Conservation (phyloP, 92 coral and sea anemone species). For the Umimayanthus chanpuru region DNA sequence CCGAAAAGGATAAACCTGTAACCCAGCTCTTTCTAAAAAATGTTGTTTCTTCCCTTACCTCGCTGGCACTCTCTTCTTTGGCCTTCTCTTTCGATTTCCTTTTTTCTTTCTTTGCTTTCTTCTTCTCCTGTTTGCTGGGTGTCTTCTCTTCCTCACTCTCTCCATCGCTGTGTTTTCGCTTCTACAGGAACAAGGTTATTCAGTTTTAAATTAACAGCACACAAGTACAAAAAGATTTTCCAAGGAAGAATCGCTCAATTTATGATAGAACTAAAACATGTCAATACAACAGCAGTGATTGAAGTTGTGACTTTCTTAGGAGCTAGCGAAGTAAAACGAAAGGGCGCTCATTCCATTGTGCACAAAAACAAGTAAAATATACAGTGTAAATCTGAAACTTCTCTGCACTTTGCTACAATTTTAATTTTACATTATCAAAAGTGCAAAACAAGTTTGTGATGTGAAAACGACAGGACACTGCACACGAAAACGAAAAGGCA, state of each 20-base stretch:
- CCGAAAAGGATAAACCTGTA: no score
- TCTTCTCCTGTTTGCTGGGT: constrained; percentile 2
- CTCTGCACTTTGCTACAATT: no score
- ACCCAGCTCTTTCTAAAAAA: background rate
- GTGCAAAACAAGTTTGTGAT: no score
- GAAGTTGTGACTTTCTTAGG: no score
- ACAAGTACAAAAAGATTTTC: background rate
- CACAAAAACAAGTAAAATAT: no score
- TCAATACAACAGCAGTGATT: no score
- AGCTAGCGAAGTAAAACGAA: no score
- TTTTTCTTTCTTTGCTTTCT: constrained; percentile 26
- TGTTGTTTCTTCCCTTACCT: background rate
- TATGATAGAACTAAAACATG: background rate
- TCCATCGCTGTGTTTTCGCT: constrained; percentile 18
- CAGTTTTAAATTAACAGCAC: background rate
- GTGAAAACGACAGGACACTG: no score
- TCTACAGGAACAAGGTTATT: background rate
- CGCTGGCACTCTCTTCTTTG: background rate
- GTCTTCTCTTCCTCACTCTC: constrained; percentile 24
- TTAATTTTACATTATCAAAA: no score
- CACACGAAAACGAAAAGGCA: no score
- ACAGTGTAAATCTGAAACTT: no score
- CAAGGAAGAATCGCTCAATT: background rate
- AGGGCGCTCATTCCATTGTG: no score
- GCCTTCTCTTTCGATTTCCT: constrained; percentile 8